Conservation (phyloP, 2,888 invertebrate species). For the Catocala sponsa region DNA sequence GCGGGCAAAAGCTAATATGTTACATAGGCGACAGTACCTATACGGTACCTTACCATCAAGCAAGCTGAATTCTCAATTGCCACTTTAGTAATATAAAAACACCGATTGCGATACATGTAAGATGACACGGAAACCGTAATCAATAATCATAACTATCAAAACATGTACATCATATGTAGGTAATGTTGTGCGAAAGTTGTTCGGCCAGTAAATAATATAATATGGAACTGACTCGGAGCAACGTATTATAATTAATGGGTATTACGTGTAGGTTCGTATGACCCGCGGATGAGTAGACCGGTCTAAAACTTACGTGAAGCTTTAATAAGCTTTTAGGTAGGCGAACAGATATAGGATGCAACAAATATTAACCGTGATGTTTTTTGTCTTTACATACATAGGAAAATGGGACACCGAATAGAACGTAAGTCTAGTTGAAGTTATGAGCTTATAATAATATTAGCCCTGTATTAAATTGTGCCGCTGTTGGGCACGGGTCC, state of each 20-base stretch:
- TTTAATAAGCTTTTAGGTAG: conserved; percentile 34
- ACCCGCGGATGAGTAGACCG: conserved; percentile 52
- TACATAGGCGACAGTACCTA: too few relatives aligned
- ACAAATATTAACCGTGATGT: neutral
- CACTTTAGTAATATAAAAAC: neutral
- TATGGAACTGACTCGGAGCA: conserved; percentile 37
- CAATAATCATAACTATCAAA: conserved; percentile 22
- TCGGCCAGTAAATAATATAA: conserved; percentile 42
- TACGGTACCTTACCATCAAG: too few relatives aligned
- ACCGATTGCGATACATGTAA: conserved; percentile 7
- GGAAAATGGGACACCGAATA: too few relatives aligned
- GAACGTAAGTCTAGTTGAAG: too few relatives aligned
- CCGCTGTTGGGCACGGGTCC: too few relatives aligned
- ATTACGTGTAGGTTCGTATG: conserved; percentile 50
- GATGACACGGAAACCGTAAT: conserved; percentile 37
- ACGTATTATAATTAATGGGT: conserved; percentile 45
- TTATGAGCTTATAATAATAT: too few relatives aligned
- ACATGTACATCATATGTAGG: conserved; percentile 7
- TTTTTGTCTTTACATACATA: too few relatives aligned
- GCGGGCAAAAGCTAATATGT: too few relatives aligned
- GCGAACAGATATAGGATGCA: conserved; percentile 30
- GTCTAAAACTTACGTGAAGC: conserved; percentile 44
- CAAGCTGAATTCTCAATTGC: too few relatives aligned
- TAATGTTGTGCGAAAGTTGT: conserved; percentile 45
- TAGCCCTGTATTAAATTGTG: too few relatives aligned